Conservation (phyloP, 2,888 invertebrate species). For the Hypselothyrea guttata region DNA sequence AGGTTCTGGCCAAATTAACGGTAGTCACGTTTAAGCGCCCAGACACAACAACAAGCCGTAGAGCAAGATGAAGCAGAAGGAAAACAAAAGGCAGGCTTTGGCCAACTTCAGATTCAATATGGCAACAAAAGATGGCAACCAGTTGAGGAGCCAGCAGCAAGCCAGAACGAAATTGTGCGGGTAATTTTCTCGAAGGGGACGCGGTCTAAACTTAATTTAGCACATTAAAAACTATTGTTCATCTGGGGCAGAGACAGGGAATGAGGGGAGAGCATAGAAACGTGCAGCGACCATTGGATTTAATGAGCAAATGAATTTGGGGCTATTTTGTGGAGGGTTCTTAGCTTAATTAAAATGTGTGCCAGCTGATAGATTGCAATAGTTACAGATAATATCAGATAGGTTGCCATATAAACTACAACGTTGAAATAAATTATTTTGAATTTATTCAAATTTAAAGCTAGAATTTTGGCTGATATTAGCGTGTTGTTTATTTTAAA, state of each 20-base stretch:
- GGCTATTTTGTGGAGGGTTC: conserved; percentile 30
- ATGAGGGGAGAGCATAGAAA: conserved; percentile 25
- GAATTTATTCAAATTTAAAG: background rate
- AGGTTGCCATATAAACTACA: too few relatives aligned
- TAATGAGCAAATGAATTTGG: conserved; percentile 61
- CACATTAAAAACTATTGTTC: conserved; percentile 73
- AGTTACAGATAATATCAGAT: background rate
- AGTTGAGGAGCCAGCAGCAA: background rate
- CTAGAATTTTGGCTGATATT: too few relatives aligned
- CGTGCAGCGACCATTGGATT: conserved; percentile 61
- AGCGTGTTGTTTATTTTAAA: too few relatives aligned
- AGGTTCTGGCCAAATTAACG: conserved; percentile 70
- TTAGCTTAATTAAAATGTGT: conserved; percentile 37
- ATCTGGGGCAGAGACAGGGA: conserved; percentile 19
- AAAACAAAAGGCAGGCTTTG: conserved; percentile 45
- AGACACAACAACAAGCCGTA: conserved; percentile 56
- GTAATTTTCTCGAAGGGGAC: conserved; percentile 39
- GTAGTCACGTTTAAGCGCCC: conserved; percentile 67
- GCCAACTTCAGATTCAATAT: conserved; percentile 54
- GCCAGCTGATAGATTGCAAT: conserved; percentile 1
- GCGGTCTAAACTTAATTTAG: conserved; percentile 64
- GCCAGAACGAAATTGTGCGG: conserved; percentile 42
- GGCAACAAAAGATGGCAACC: conserved; percentile 15
- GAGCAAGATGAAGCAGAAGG: conserved; percentile 9
- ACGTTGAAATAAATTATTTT: background rate